Conservation (phyloP, 2,888 invertebrate genomes). For the Limenitis camilla region DNA sequence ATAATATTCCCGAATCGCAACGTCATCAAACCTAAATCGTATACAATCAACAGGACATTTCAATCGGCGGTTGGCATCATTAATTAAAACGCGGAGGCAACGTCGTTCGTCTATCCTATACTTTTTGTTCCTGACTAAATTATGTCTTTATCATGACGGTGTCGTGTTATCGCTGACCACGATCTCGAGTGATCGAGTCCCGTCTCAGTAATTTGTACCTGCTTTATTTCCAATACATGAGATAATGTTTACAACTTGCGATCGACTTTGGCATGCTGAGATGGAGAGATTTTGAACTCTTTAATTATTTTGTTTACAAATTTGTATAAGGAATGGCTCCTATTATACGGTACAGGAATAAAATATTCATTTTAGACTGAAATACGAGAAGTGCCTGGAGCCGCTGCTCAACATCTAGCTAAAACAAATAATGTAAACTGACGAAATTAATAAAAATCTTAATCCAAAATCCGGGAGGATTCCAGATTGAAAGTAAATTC, state of each 20-base stretch:
- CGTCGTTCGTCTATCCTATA: conserved; percentile 62
- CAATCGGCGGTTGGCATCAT: conserved; percentile 51
- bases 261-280: conserved; percentile 6
- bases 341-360: too few species aligned
- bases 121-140: conserved; percentile 69
- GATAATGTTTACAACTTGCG: conserved; percentile 29
- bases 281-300: not conserved
- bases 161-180: conserved; percentile 55
- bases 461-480: too few species aligned
- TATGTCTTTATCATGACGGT: conserved; percentile 69
- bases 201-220: conserved; percentile 67
- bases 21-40: conserved; percentile 8
- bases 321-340: too few species aligned
- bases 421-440: too few species aligned
- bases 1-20: too few species aligned
- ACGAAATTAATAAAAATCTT: too few species aligned
- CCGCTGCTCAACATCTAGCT: too few species aligned
- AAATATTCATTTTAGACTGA: too few species aligned
- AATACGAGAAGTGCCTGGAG: too few species aligned
- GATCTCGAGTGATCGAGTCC: conserved; percentile 62
- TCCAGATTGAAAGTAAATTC: too few species aligned
- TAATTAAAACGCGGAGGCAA: conserved; percentile 62
- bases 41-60: conserved; percentile 42
- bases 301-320: not conserved
- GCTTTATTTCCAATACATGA: conserved; percentile 44